These are phyloP conservation scores for Mixornis gularis DNA, from an alignment of 2,113 vertebrate genomes.

Conservation along the genomic window DNA sequence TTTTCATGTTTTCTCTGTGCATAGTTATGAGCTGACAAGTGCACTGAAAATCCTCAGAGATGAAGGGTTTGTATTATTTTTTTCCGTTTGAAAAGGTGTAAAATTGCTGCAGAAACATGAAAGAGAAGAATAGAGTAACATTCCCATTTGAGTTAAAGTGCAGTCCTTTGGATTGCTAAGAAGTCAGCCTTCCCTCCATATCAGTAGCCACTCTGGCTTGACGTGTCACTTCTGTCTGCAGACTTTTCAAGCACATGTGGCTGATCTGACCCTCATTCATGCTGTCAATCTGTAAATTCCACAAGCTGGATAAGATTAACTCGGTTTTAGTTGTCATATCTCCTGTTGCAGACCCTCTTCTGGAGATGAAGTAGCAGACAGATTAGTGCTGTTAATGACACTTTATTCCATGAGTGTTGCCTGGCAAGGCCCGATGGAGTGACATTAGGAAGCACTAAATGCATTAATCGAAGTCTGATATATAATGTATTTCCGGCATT, in stretches of 20 bases:
- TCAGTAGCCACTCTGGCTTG: not conserved
- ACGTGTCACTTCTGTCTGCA: not conserved
- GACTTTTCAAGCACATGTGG: not conserved
- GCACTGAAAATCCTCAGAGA: not conserved
- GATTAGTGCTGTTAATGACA: not conserved
- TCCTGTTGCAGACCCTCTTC: not conserved
- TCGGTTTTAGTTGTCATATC: not conserved
- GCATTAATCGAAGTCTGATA: not conserved
- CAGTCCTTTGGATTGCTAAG: not conserved
- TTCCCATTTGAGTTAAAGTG: not conserved
- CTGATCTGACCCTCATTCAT: not conserved
- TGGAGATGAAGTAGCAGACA: not conserved
- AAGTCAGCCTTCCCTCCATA: not conserved
- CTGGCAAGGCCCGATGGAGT: not conserved
- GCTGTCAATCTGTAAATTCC: not conserved
- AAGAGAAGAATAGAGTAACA: not conserved
- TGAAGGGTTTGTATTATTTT: not conserved
- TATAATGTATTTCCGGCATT: not conserved
- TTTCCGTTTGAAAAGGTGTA: not conserved
- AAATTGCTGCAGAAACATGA: not conserved
- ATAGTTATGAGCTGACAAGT: not conserved
- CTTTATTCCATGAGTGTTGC: not conserved
- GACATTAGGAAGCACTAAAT: not conserved
- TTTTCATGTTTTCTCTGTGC: not conserved
- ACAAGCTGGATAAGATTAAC: not conserved